Base-by-base conservation (phyloP, 2,797 vertebrate species). In the Betta splendens region DNA sequence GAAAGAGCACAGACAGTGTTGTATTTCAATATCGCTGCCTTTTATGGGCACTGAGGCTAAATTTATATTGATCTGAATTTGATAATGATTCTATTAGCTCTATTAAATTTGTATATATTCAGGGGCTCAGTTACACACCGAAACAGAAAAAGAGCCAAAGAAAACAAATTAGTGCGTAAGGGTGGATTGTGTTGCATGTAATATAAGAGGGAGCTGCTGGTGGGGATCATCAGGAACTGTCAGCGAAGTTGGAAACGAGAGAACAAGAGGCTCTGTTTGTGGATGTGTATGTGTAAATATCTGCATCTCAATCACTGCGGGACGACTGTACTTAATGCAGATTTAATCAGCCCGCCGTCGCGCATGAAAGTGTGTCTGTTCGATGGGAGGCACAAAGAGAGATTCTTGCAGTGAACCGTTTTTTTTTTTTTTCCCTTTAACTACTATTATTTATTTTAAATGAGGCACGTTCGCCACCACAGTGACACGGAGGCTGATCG, bases 21-120 rank as follows among this genome's bases (percentile, higher is more conserved):
- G 89, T 90, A 87, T 92, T 92, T 92, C 89, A 92, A 88, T 90
- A 89, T 89, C 79, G 89, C 89, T 90, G 87, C 79, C 85, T 91
- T 91, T 89, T 89, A 92, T 85, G 88, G 88, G 63, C 64, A 81
- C 87, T 42, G 65, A 69, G 85, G 88, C 89, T 86, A 81, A 86
- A 92, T 92, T 91, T 90, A 88, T 92, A 92, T 92, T 89, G 91
- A 93, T 92, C 88, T 84, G 86, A 92, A 92, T 91, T 92, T 92
- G 91, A 92, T 92, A 92, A 92, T 91, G 91, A 93, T 93, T 91
- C 87, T 92, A 92, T 93, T 92, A 92, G 86, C 80, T 92, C 85
- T 90, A 90, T 92, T 90, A 88, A 90, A 91, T 93, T 90, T 90
- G 89, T 89, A 90, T 91, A 90, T 90, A 89, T 91, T 89, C 78